phyloP scores from a whole-genome alignment of 2,888 invertebrate species.

The Microdon myrmicae region DNA sequence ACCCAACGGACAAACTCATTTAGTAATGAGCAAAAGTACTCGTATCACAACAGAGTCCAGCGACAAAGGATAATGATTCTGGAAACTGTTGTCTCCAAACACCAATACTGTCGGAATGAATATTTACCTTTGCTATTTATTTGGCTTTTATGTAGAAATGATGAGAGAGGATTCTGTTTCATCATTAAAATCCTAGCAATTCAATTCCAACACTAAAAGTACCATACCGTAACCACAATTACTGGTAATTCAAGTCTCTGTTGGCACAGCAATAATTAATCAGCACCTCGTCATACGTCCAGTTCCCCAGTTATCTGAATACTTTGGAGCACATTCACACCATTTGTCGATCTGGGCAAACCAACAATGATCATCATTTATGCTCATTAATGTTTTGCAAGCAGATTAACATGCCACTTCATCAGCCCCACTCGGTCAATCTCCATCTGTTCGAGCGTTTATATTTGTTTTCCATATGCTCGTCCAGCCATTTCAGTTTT shows the following conservation, averaged over 20 bases:
- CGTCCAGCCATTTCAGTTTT: conserved; percentile 21
- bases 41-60: too few relatives aligned
- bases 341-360: conserved; percentile 1
- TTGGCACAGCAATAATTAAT: conserved; percentile 30
- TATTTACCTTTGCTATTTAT: too few relatives aligned
- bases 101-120: too few relatives aligned
- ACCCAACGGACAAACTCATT: too few relatives aligned
- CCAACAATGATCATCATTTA: conserved; percentile 38
- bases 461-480: conserved; percentile 9
- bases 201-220: conserved; percentile 11
- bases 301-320: conserved; percentile 5
- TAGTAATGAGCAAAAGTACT: too few relatives aligned
- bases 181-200: conserved; percentile 4
- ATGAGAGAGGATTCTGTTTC: too few relatives aligned
- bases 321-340: conserved; percentile 7
- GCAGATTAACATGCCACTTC: conserved; percentile 41
- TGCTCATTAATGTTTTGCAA: conserved; percentile 44
- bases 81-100: too few relatives aligned
- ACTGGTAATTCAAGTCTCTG: conserved; percentile 3
- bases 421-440: conserved; percentile 23
- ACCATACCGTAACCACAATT: background rate
- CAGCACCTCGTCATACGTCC: conserved; percentile 24
- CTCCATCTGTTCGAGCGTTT: conserved; percentile 3
- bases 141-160: too few relatives aligned
- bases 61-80: too few relatives aligned